Percentiles rank a stretch among this genome's conserved stretches.
phyloP scores from a whole-genome alignment of 2,113 vertebrate genomes.

The Pionites leucogaster region DNA sequence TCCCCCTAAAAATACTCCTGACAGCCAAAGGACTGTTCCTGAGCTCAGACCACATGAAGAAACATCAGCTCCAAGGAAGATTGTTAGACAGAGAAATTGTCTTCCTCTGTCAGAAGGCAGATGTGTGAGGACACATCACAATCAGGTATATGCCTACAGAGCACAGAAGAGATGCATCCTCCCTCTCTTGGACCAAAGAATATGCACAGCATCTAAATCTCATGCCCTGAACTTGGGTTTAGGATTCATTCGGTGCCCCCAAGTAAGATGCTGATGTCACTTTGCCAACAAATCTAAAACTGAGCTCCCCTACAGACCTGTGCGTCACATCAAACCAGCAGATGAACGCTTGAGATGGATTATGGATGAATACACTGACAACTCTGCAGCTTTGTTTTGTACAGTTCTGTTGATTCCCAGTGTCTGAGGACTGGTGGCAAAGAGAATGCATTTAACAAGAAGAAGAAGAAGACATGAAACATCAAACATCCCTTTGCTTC shows the following conservation, averaged over 20 bases:
- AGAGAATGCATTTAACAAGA: conserved; percentile 34
- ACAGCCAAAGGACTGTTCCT: background rate
- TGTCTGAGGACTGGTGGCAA: conserved; percentile 8
- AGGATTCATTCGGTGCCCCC: background rate
- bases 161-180: background rate
- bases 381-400: background rate
- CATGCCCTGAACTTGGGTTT: background rate
- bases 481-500: conserved; percentile 64
- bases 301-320: background rate
- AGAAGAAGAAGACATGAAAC: conserved; percentile 40
- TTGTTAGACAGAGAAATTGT: background rate
- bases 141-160: background rate
- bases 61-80: background rate
- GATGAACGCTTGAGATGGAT: fast-evolving
- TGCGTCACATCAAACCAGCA: background rate
- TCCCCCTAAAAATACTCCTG: background rate
- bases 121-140: background rate
- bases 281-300: background rate
- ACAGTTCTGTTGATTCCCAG: background rate
- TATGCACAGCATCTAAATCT: background rate
- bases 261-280: background rate
- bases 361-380: background rate
- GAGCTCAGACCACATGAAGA: background rate
- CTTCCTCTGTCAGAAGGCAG: background rate
- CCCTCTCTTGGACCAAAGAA: background rate